Base-by-base conservation (phyloP, 2,888 invertebrate species). In the Gymnoscelis rufifasciata region DNA sequence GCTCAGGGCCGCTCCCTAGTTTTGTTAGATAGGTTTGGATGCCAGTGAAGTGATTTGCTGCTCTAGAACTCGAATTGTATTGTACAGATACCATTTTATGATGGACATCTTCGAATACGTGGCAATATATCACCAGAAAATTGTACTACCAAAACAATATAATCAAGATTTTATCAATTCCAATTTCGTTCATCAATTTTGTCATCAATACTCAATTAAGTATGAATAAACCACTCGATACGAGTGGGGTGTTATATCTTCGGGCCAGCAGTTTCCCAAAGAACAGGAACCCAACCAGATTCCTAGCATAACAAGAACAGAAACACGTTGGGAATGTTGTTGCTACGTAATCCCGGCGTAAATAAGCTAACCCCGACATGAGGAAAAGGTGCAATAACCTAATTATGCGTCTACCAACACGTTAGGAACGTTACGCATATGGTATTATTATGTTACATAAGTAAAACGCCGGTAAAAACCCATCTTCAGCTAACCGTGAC, bases 401-500 rank as follows among this genome's bases (percentile, higher is more conserved):
- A 38, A 30, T 12, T 7, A 19, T 19, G 13, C 12, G n/a, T 38
- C 10, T 19, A 5, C n/a, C 26, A 19, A 12, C 12, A 23, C 23
- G 12, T 19, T 14, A 35, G 10, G 33, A 7, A 13, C 7, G 11
- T 13, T 42, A 19, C 30, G 15, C 30, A 37, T 19, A 38, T 35
- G 13, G 8, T 8, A 10, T 12, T 30, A 31, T 35, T 31, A 30
- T 24, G 33, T 51, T 43, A 46, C 31, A 39, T 45, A 39, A 42
- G 15, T n/a, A n/a, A n/a, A n/a, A n/a, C n/a, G n/a, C n/a, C n/a
- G n/a, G n/a, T n/a, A n/a, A 29, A 26, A n/a, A 2, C 31, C 26
- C 40, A 8, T 23, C 33, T 38, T 7, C 38, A 47, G 46, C 47
- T 27, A 13, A 51, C 49, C 55, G 41, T 58, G 57, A 57, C 55